Conservation (phyloP, 2,113 vertebrate species). For the Triplophysa rosa region DNA sequence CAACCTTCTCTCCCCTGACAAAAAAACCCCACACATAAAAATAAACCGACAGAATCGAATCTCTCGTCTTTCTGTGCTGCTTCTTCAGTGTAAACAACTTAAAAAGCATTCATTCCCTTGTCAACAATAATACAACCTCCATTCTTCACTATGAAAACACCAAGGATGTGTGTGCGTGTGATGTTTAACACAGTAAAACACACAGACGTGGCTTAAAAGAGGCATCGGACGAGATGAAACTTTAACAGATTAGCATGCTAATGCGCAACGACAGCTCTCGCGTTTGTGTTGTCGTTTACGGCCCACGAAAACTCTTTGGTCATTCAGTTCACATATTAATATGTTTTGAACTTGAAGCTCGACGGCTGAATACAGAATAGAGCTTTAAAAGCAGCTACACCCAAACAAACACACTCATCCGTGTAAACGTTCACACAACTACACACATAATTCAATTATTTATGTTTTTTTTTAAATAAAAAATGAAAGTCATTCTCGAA, state of each 20-base stretch:
- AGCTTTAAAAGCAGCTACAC: background rate
- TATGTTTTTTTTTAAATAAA: background rate
- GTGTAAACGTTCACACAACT: background rate
- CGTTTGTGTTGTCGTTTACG: slow-evolving; percentile 11
- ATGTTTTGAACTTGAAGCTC: background rate
- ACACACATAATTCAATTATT: slow-evolving; percentile 7
- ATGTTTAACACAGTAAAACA: slow-evolving; percentile 13
- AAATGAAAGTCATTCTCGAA: too few relatives aligned
- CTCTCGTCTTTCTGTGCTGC: background rate
- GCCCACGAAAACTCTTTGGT: slow-evolving; percentile 21
- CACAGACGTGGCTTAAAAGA: slow-evolving; percentile 14
- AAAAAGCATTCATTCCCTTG: slow-evolving; percentile 28
- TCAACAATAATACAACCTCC: slow-evolving; percentile 21
- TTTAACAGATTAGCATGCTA: slow-evolving; percentile 25
- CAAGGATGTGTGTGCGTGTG: background rate
- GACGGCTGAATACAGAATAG: background rate
- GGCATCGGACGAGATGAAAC: background rate
- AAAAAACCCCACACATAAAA: background rate
- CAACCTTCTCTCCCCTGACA: background rate
- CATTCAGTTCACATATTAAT: slow-evolving; percentile 5
- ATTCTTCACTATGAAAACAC: slow-evolving; percentile 9
- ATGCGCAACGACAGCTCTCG: slow-evolving; percentile 7
- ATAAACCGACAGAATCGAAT: slow-evolving; percentile 1
- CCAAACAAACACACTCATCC: background rate
- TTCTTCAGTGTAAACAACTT: slow-evolving; percentile 31